Evolutionary conservation across 2,888 invertebrate genomes (phyloP), one percentile per base, ranked within the genome.

Genomic region (Cantharis flavilabris): DNA sequence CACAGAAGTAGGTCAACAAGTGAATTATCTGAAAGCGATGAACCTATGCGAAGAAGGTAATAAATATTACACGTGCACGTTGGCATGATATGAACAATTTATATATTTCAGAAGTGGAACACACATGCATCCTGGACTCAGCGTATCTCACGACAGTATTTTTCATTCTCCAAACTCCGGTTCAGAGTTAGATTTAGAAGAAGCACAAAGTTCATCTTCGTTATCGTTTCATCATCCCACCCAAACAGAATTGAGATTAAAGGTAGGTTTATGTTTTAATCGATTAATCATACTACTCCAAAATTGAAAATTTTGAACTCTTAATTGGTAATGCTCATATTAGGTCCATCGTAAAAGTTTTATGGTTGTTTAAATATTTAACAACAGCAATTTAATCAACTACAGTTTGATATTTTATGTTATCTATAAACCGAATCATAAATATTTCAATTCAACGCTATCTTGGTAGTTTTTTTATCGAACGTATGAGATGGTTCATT

Each of bases 101-200:
- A 49, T 49, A 49, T 49, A 49, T 81, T 83, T 67, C 80, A 89
- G 89, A 83, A 89, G 88, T 81, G 88, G 88, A 16, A 84, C 86
- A 20, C 86, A 87, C 33, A 88, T 88, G 87, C 87, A 88, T 79
- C 88, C 89, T 63, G 90, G 90, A 71, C 90, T 96, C 83, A 96
- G 96, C 79, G 95, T 97, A 84, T 96, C 96, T 20, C 96, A 97
- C 89, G 97, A 97, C 90, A 96, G 96, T 81, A 95, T 97, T 84
- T 97, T 97, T 90, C 95, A 96, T 73, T 95, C 95, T 86, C 90
- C 92, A 20, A 91, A 92, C 72, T 92, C 89, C 26, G 89, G 88
- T 62, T 89, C 89, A 11, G 89, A 89, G 81, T 84, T 88, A 76
- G 89, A 89, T 75, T 84, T 89, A 81, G 89, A 92, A 77, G 91